Conservation (phyloP, 2,797 vertebrate species). For the Danio aesculapii region DNA sequence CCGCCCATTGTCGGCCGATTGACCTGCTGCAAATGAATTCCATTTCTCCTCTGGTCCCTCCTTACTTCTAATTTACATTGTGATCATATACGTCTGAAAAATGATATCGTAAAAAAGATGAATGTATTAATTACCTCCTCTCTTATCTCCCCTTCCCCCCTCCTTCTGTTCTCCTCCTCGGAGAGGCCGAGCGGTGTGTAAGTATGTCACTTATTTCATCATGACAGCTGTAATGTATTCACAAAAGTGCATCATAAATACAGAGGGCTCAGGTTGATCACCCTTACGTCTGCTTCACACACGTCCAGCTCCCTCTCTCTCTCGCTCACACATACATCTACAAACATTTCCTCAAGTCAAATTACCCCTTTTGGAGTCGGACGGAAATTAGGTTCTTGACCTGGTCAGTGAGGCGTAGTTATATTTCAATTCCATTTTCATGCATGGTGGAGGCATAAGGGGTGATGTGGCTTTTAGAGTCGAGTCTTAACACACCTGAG, state of each 20-base stretch:
- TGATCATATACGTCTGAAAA: constrained; percentile 99
- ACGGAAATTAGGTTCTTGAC: constrained; percentile 99
- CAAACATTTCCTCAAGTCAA: constrained; percentile 97
- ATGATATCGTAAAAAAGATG: constrained; percentile 99
- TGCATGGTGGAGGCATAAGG: constrained; percentile 83
- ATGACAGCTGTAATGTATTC: constrained; percentile 99
- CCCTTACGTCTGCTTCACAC: constrained; percentile 88
- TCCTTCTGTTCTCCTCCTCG: constrained; percentile 92
- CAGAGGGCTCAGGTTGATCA: constrained; percentile 94
- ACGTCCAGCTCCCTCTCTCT: constrained; percentile 44
- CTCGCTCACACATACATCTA: constrained; percentile 77
- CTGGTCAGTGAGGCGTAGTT: constrained; percentile 97
- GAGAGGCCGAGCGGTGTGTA: constrained; percentile 89
- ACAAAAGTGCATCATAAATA: constrained; percentile 99
- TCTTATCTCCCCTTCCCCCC: constrained; percentile 94
- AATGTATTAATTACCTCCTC: constrained; percentile 99
- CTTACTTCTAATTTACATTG: constrained; percentile 99
- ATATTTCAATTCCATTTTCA: constrained; percentile 97
- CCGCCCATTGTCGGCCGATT: constrained; percentile 95
- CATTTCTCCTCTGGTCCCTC: constrained; percentile 98
- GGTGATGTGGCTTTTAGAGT: constrained; percentile 64
- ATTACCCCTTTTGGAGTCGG: constrained; percentile 93
- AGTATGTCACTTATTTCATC: constrained; percentile 99
- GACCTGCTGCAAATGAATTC: constrained; percentile 98
- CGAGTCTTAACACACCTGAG: constrained; percentile 97